These are phyloP conservation scores for Cavia porcellus DNA, from an alignment of 2,113 vertebrate genomes.

Conservation along the genomic window DNA sequence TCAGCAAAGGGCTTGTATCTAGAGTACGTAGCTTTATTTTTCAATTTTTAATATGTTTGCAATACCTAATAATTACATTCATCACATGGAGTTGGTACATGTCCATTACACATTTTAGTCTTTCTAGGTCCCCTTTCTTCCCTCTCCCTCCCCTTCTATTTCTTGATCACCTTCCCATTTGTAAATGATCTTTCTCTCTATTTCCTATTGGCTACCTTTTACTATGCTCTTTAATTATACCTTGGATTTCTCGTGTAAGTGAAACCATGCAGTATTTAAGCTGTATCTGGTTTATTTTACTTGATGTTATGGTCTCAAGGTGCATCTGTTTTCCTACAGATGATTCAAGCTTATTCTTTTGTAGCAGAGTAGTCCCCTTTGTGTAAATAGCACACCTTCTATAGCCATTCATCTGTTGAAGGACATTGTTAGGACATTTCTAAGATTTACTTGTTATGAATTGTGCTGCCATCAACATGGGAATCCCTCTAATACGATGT, in stretches of 20 bases:
- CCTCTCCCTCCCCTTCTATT: not conserved
- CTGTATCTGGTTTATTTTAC: not conserved
- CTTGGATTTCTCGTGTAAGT: not conserved
- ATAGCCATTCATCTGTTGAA: not conserved
- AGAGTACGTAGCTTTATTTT: not conserved
- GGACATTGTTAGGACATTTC: not conserved
- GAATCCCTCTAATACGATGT: not conserved
- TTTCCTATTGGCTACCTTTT: not conserved
- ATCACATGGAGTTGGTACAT: not conserved
- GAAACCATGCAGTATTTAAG: not conserved
- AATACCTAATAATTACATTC: not conserved
- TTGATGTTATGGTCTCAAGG: not conserved
- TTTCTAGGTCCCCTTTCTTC: not conserved
- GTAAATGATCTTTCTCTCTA: not conserved
- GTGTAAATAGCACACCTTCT: not conserved
- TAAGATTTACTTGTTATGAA: not conserved
- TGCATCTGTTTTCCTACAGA: not conserved
- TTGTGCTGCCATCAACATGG: not conserved
- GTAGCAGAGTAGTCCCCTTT: not conserved
- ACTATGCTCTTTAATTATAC: not conserved
- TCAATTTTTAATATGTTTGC: not conserved
- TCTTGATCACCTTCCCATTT: not conserved
- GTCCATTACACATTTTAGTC: not conserved
- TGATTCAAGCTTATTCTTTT: not conserved
- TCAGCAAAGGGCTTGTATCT: not conserved